These are phyloP conservation scores for Collichthys lucidus DNA, from an alignment of 2,113 vertebrate species.

Conservation along the genomic window DNA sequence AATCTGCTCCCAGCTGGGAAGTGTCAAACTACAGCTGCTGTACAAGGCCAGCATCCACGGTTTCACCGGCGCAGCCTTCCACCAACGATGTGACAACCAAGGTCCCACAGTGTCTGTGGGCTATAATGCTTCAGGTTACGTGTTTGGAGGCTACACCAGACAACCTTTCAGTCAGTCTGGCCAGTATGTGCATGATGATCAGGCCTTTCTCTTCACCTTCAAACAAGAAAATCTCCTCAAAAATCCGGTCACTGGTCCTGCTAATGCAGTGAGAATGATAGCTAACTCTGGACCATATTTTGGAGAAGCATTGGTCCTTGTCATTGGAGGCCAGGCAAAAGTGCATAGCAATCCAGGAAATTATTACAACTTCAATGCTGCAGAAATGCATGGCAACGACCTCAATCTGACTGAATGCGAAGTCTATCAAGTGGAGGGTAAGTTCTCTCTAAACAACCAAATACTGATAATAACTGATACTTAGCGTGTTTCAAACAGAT, in stretches of 20 bases:
- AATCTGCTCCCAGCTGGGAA: slow-evolving; percentile 54
- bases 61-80: slow-evolving; percentile 59
- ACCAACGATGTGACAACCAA: slow-evolving; percentile 66
- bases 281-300: slow-evolving; percentile 65
- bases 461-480: too few species aligned
- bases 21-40: slow-evolving; percentile 62
- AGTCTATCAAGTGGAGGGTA: slow-evolving; percentile 75
- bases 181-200: slow-evolving; percentile 46
- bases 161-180: slow-evolving; percentile 55
- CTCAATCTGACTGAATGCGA: slow-evolving; percentile 69
- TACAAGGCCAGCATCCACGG: slow-evolving; percentile 76
- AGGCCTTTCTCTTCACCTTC: slow-evolving; percentile 78
- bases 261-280: slow-evolving; percentile 18
- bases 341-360: slow-evolving; percentile 35
- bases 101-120: slow-evolving; percentile 76
- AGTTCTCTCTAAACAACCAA: slow-evolving; percentile 8
- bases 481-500: too few species aligned
- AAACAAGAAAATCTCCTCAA: slow-evolving; percentile 18
- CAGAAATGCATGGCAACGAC: slow-evolving; percentile 69
- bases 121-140: slow-evolving; percentile 71
- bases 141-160: slow-evolving; percentile 78
- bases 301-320: slow-evolving; percentile 47
- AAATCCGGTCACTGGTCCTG: not conserved
- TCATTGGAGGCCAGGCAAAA: not conserved
- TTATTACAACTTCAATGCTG: slow-evolving; percentile 55